Percentiles rank a stretch among this genome's conserved stretches.
Evolutionary conservation across 2,888 invertebrate species (phyloP).

Genomic region (Eupithecia dodoneata): DNA sequence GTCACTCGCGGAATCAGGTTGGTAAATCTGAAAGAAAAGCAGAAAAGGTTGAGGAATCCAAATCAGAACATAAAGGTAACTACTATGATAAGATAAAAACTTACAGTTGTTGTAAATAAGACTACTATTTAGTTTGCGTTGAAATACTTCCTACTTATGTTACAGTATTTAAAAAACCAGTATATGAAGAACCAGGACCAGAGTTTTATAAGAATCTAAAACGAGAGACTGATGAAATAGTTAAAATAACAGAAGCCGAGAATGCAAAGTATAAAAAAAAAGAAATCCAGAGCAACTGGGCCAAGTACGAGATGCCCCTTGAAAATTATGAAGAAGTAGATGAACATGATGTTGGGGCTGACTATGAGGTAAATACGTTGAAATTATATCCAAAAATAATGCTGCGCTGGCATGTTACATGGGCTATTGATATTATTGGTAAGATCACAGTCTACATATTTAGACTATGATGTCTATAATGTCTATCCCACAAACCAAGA

Average conservation of each 20-base stretch:
- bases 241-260: constrained; percentile 76
- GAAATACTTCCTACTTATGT: constrained; percentile 29
- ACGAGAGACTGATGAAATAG: constrained; percentile 76
- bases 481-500: background rate
- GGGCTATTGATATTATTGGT: too few species aligned
- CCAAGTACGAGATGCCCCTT: constrained; percentile 79
- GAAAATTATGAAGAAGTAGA: constrained; percentile 77
- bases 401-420: too few species aligned
- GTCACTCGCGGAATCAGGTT: constrained; percentile 43
- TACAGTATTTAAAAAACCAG: constrained; percentile 64
- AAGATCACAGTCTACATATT: too few species aligned
- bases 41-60: constrained; percentile 51
- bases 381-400: background rate
- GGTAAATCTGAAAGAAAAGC: constrained; percentile 50
- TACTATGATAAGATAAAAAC: constrained; percentile 7
- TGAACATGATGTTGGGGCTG: constrained; percentile 76
- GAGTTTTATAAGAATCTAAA: constrained; percentile 74
- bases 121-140: background rate
- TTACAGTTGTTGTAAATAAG: too few species aligned
- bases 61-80: constrained; percentile 50
- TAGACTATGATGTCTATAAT: too few species aligned
- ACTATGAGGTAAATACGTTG: constrained; percentile 65
- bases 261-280: constrained; percentile 77
- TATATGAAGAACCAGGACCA: constrained; percentile 67
- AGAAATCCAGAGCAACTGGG: constrained; percentile 80